phyloP scores from a whole-genome alignment of 1,140 invertebrate species.

The Halotydeus destructor region DNA sequence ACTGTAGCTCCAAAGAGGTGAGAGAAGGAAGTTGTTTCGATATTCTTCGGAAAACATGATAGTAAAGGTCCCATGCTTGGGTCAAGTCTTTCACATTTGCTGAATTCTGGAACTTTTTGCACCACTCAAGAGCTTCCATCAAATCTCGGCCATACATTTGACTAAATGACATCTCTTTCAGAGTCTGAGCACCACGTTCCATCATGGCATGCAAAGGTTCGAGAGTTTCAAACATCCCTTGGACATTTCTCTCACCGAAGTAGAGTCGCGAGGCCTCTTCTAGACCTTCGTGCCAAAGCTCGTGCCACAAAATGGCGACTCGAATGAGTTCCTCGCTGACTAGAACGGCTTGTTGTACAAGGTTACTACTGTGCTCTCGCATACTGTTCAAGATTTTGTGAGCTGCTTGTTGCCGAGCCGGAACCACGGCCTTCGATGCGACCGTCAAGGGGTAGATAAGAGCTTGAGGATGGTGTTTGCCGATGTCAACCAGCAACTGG shows the following conservation, averaged over 20 bases:
- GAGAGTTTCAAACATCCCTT: conserved; percentile 84
- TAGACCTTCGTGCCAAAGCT: conserved; percentile 93
- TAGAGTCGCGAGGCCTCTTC: conserved; percentile 92
- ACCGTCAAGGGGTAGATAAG: conserved; percentile 93
- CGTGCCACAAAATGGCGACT: conserved; percentile 97
- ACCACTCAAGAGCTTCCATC: conserved; percentile 82
- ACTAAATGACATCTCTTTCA: conserved; percentile 91
- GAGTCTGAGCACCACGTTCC: conserved; percentile 73
- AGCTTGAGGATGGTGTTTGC: conserved; percentile 55
- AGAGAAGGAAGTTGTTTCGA: conserved; percentile 66
- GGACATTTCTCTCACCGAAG: conserved; percentile 81
- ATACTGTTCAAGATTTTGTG: conserved; percentile 87
- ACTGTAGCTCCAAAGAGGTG: conserved; percentile 56
- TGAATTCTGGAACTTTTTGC: conserved; percentile 41
- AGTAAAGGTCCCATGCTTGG: conserved; percentile 97
- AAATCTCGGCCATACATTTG: conserved; percentile 87
- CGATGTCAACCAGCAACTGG: conserved; percentile 79
- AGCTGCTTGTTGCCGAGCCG: conserved; percentile 61
- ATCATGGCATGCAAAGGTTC: conserved; percentile 86
- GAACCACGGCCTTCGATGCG: conserved; percentile 78
- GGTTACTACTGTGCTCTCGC: conserved; percentile 69
- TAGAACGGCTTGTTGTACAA: conserved; percentile 80
- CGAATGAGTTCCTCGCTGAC: conserved; percentile 90
- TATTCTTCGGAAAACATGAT: conserved; percentile 88
- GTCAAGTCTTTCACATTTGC: conserved; percentile 73